Conservation (phyloP, 2,113 vertebrate species). For the Nothobranchius kuhntae region DNA sequence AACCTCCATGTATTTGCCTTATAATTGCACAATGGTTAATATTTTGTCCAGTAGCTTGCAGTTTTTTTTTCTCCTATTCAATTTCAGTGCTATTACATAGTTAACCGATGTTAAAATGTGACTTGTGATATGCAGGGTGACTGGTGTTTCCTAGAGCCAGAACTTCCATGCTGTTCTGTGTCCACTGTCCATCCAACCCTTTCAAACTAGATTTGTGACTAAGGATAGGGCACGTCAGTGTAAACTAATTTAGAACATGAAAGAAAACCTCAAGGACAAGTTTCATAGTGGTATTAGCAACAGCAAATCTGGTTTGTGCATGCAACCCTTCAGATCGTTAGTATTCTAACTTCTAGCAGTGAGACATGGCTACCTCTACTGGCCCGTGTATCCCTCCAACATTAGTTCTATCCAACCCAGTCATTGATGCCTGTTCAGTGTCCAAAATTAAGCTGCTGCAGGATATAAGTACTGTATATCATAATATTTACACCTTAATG, state of each 20-base stretch:
- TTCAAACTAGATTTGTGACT: background rate
- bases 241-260: background rate
- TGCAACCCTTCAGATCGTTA: slow-evolving; percentile 37
- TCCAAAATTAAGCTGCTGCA: slow-evolving; percentile 50
- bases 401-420: slow-evolving; percentile 31
- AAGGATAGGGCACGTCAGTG: too few species aligned
- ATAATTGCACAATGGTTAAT: slow-evolving; percentile 90
- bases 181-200: background rate
- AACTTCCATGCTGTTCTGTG: slow-evolving; percentile 7
- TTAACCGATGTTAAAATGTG: slow-evolving; percentile 54
- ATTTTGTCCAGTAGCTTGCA: slow-evolving; percentile 77
- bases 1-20: slow-evolving; percentile 95
- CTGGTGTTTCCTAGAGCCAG: slow-evolving; percentile 30
- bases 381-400: slow-evolving; percentile 9
- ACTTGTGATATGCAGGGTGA: slow-evolving; percentile 63
- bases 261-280: background rate
- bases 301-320: slow-evolving; percentile 16
- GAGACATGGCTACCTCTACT: slow-evolving; percentile 75
- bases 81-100: slow-evolving; percentile 76
- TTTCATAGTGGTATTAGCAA: background rate
- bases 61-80: slow-evolving; percentile 53
- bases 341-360: slow-evolving; percentile 22
- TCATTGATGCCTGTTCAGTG: slow-evolving; percentile 47
- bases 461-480: slow-evolving; percentile 70
- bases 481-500: slow-evolving; percentile 56